These are phyloP conservation scores for Oplegnathus fasciatus DNA, from an alignment of 2,113 vertebrate genomes.

Conservation along the genomic window DNA sequence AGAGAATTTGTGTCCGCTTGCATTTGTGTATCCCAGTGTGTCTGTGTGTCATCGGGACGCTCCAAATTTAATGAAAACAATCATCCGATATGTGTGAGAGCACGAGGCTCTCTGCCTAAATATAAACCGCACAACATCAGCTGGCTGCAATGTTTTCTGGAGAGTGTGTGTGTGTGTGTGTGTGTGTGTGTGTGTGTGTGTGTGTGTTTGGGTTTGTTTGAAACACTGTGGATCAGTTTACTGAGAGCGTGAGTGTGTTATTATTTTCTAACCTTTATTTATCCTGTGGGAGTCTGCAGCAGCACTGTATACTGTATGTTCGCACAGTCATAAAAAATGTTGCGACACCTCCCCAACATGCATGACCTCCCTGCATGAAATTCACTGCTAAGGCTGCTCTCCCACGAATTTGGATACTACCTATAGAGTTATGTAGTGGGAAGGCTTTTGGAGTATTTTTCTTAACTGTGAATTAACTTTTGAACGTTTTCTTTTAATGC, in stretches of 20 bases:
- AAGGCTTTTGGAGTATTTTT: neutral
- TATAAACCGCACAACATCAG: constrained; percentile 8
- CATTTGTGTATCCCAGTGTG: neutral
- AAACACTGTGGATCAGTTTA: neutral
- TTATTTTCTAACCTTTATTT: constrained; percentile 12
- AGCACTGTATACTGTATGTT: neutral
- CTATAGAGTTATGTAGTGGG: neutral
- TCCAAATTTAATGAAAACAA: constrained; percentile 40
- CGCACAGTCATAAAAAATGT: neutral
- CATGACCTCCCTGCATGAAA: neutral
- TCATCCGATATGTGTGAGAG: constrained; percentile 46
- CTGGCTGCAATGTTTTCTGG: neutral
- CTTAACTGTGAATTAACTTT: neutral
- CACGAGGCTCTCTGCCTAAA: constrained; percentile 20
- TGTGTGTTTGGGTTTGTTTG: neutral
- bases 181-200: constrained; percentile 7
- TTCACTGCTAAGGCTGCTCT: neutral
- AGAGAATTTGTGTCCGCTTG: neutral
- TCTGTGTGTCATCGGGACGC: constrained; percentile 4
- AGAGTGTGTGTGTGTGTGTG: constrained; percentile 7
- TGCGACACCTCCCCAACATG: neutral
- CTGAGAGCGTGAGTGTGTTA: neutral
- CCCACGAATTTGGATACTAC: neutral
- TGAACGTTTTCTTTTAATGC: neutral
- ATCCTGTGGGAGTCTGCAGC: neutral